Percentiles rank a stretch among this genome's conserved stretches.
These are phyloP conservation scores for Melanotaenia trifasciata DNA, from an alignment of 2,797 vertebrate genomes.

Conservation along the genomic window DNA sequence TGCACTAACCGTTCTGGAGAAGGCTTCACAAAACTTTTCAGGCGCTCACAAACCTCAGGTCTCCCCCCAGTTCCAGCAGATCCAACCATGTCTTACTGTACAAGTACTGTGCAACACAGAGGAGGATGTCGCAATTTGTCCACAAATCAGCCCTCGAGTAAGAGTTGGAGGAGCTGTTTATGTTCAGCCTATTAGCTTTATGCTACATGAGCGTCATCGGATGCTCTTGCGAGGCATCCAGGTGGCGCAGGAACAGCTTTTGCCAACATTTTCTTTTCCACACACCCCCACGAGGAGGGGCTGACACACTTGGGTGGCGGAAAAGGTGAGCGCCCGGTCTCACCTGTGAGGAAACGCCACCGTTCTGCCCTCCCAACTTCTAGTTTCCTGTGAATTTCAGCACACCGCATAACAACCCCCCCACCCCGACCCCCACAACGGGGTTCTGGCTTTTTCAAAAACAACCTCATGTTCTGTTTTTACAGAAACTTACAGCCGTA, in stretches of 20 bases:
- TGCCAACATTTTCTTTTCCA: not conserved
- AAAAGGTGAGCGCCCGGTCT: constrained; percentile 6
- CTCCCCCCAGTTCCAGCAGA: constrained; percentile 66
- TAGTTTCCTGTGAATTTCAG: constrained; percentile 58
- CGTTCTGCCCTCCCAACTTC: constrained; percentile 20
- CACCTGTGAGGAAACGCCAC: not conserved
- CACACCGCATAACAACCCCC: constrained; percentile 66
- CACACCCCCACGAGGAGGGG: constrained; percentile 6
- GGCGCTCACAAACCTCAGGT: constrained; percentile 78
- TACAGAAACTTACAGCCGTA: constrained; percentile 71
- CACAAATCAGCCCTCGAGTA: constrained; percentile 25
- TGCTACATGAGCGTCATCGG: constrained; percentile 29
- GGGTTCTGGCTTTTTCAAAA: constrained; percentile 44
- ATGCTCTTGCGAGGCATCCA: constrained; percentile 39
- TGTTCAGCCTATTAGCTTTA: constrained; percentile 58
- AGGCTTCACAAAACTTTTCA: constrained; percentile 52
- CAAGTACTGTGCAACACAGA: constrained; percentile 69
- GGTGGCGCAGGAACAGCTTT: constrained; percentile 27
- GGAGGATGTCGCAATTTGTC: constrained; percentile 24
- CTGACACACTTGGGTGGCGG: constrained; percentile 7
- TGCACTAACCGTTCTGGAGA: constrained; percentile 70
- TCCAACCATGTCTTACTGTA: constrained; percentile 69
- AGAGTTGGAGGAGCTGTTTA: constrained; percentile 27
- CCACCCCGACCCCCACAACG: not conserved
- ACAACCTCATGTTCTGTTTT: constrained; percentile 69